phyloP scores from a whole-genome alignment of 1,140 invertebrate species.

The Muscidifurax raptorellus region DNA sequence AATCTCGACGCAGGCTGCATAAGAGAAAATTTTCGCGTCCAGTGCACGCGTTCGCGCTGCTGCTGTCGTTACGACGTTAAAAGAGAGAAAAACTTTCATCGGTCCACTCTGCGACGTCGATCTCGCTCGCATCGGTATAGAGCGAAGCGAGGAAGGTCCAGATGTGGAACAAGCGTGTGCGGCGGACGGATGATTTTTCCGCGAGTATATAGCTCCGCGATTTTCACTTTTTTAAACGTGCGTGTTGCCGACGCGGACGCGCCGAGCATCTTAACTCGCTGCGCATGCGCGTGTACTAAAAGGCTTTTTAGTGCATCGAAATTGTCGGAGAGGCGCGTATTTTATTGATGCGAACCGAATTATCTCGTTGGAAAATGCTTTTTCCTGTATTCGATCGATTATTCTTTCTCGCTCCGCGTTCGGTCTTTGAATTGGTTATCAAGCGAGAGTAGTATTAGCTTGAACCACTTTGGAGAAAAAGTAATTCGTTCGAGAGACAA shows the following conservation, averaged over 20 bases:
- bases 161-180: constrained; percentile 18
- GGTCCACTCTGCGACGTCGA: not conserved
- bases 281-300: too few relatives aligned
- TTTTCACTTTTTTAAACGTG: constrained; percentile 25
- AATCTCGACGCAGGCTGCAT: not conserved
- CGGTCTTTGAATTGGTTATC: too few relatives aligned
- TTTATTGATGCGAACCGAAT: too few relatives aligned
- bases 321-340: too few relatives aligned
- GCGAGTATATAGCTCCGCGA: not conserved
- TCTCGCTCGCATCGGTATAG: not conserved
- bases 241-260: not conserved
- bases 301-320: too few relatives aligned
- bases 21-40: constrained; percentile 33
- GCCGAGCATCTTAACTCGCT: not conserved
- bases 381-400: too few relatives aligned
- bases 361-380: too few relatives aligned
- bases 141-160: not conserved
- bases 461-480: too few relatives aligned
- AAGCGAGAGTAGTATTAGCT: too few relatives aligned
- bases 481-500: too few relatives aligned
- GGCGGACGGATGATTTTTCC: constrained; percentile 17
- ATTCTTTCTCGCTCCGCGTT: too few relatives aligned
- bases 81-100: constrained; percentile 1
- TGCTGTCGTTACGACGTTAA: not conserved
- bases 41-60: constrained; percentile 3